Conservation (phyloP, 2,113 vertebrate species). For the Hiodon alosoides region DNA sequence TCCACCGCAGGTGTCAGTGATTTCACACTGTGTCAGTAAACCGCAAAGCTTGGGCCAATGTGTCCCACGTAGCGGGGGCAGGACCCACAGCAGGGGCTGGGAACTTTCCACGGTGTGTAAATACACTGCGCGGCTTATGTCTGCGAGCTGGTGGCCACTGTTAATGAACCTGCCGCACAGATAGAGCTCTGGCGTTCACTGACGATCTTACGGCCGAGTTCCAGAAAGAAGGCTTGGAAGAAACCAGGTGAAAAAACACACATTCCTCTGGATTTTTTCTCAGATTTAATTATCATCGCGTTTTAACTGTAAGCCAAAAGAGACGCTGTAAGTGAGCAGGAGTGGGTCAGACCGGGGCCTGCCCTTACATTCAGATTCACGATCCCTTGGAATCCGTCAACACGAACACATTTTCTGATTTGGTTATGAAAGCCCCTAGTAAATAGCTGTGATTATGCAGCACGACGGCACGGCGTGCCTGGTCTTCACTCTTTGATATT, state of each 20-base stretch:
- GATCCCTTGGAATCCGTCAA: constrained; percentile 54
- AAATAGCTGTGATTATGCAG: constrained; percentile 54
- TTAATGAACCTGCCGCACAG: too few species aligned
- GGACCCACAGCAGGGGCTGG: neutral
- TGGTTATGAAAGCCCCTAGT: constrained; percentile 40
- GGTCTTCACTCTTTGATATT: constrained; percentile 32
- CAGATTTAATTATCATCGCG: neutral
- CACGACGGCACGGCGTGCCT: constrained; percentile 35
- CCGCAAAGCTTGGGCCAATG: constrained; percentile 4
- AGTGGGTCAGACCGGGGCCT: constrained; percentile 24
- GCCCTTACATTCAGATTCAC: constrained; percentile 45
- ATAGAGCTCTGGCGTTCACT: too few species aligned
- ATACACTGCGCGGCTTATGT: too few species aligned
- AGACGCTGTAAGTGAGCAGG: neutral
- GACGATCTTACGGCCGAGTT: too few species aligned
- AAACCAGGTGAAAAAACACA: too few species aligned
- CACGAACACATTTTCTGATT: constrained; percentile 53
- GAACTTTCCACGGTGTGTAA: too few species aligned
- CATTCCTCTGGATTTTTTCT: neutral
- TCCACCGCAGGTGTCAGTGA: constrained; percentile 16
- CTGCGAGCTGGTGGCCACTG: too few species aligned
- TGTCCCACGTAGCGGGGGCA: constrained; percentile 13
- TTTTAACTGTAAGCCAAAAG: neutral
- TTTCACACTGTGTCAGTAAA: constrained; percentile 23
- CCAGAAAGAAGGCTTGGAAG: too few species aligned